Percentiles rank a stretch among this genome's conserved stretches.
These are phyloP conservation scores for Ennomos fuscantarius DNA, from an alignment of 2,888 invertebrate genomes.

Conservation along the genomic window DNA sequence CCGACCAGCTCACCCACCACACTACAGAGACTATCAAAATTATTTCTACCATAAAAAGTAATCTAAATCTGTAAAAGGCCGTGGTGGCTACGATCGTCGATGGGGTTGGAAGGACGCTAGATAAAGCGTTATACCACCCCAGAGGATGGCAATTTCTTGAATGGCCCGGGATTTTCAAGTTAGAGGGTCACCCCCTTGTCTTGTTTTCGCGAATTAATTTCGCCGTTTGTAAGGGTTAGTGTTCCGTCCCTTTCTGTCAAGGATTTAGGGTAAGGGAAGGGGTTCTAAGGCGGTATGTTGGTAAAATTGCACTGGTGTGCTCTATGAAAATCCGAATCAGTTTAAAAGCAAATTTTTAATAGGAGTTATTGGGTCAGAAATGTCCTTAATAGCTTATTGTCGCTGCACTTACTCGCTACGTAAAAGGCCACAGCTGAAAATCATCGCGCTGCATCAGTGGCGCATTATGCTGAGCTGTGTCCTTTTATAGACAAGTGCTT, in stretches of 20 bases:
- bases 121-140: constrained; percentile 62
- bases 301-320: background rate
- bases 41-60: constrained; percentile 4
- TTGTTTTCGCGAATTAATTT: constrained; percentile 62
- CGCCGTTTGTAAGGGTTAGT: constrained; percentile 54
- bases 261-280: constrained; percentile 22
- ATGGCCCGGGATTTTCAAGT: constrained; percentile 58
- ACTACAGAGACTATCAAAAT: background rate
- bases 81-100: constrained; percentile 43
- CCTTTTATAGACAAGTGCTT: too few relatives aligned
- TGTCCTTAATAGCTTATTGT: too few relatives aligned
- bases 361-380: too few relatives aligned
- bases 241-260: constrained; percentile 33
- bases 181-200: constrained; percentile 51
- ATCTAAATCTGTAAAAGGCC: constrained; percentile 14
- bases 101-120: constrained; percentile 52
- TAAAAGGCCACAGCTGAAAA: too few relatives aligned
- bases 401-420: too few relatives aligned
- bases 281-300: constrained; percentile 21
- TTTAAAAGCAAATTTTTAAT: too few relatives aligned
- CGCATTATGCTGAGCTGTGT: too few relatives aligned
- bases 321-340: background rate
- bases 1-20: too few relatives aligned
- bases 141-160: constrained; percentile 70
- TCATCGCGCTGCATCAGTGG: too few relatives aligned